Evolutionary conservation across 2,113 vertebrate genomes (phyloP).

Genomic region (Limnothrissa miodon): DNA sequence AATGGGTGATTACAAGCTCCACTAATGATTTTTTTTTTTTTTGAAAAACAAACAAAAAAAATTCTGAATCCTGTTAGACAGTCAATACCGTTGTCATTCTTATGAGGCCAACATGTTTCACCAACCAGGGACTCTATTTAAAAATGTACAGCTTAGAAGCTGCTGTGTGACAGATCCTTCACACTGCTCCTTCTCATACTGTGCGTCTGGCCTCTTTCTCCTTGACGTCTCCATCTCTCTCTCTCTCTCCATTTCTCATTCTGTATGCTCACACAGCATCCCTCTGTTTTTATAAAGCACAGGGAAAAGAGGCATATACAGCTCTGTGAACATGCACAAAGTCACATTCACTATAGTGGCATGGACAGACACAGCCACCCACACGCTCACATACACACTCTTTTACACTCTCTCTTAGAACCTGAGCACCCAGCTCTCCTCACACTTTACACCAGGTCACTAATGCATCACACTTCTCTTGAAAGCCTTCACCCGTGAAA

Average conservation of each 20-base stretch:
- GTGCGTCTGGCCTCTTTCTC: background rate
- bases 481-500: background rate
- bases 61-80: too few relatives aligned
- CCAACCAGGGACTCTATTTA: too few relatives aligned
- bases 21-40: too few relatives aligned
- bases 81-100: too few relatives aligned
- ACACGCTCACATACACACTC: background rate
- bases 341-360: constrained; percentile 7
- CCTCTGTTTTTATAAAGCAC: background rate
- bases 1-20: too few relatives aligned
- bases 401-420: background rate
- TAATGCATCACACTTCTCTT: background rate
- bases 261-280: background rate
- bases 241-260: background rate
- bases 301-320: background rate
- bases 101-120: too few relatives aligned
- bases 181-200: background rate
- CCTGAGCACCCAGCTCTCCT: background rate
- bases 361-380: background rate
- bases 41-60: too few relatives aligned
- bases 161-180: background rate
- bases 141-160: background rate
- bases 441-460: background rate
- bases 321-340: background rate
- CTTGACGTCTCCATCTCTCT: background rate